Percentiles rank a stretch among this genome's conserved stretches.
Evolutionary conservation across 2,797 vertebrate species (phyloP).

Genomic region (Morelia viridis): DNA sequence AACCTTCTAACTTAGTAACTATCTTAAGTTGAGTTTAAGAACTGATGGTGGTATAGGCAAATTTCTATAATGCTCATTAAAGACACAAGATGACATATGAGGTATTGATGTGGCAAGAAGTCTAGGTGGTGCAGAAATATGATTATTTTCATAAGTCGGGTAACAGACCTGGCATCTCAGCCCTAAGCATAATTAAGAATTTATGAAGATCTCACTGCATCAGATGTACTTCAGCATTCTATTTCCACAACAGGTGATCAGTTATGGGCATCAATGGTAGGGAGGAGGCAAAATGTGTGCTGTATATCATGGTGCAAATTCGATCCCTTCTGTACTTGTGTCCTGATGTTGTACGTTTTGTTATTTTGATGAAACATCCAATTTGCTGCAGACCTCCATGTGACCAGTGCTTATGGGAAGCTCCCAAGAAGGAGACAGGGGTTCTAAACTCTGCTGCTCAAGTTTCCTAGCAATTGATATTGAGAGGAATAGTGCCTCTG

Average conservation of each 20-base stretch:
- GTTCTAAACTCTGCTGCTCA: neutral
- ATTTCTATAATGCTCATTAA: neutral
- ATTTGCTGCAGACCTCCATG: neutral
- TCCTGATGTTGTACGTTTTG: neutral
- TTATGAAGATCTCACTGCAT: neutral
- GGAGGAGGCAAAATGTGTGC: neutral
- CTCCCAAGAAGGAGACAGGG: neutral
- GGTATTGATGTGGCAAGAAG: neutral
- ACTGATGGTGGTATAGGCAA: neutral
- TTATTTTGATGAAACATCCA: neutral
- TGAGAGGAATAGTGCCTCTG: neutral
- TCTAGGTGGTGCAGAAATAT: neutral
- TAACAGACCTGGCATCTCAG: neutral
- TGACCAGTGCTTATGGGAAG: neutral
- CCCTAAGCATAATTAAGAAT: neutral
- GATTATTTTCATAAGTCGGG: neutral
- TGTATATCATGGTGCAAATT: neutral
- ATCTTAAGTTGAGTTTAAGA: neutral
- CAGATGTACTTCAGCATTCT: neutral
- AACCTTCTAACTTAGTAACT: neutral
- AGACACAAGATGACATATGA: neutral
- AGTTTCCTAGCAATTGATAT: neutral
- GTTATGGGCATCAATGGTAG: neutral
- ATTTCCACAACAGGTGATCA: neutral
- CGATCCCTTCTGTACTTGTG: neutral